A percentile compares a stretch with the other conserved stretches of the same genome.
Evolutionary conservation across 2,113 vertebrate species (phyloP).

Genomic region (Hemibagrus wyckioides): DNA sequence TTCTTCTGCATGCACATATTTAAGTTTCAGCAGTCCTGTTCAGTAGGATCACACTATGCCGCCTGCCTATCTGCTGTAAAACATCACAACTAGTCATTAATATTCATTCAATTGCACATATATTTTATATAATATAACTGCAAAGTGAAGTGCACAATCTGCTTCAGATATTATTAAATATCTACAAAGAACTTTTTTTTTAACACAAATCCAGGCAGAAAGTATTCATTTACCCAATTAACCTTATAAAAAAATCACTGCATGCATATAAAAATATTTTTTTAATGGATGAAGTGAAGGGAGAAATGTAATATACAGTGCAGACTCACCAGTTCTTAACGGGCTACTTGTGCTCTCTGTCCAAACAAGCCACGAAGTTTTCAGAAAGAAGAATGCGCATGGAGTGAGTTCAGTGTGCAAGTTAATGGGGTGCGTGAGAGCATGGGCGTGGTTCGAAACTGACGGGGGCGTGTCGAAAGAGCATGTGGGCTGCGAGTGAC

Average conservation of each 20-base stretch:
- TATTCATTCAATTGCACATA: neutral
- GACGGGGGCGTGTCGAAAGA: neutral
- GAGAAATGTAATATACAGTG: neutral
- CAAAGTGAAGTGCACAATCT: neutral
- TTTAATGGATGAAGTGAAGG: neutral
- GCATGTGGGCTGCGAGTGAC: neutral
- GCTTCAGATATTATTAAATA: neutral
- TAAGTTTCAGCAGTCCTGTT: neutral
- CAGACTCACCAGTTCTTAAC: slow-evolving; percentile 2
- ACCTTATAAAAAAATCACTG: neutral
- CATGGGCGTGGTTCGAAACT: neutral
- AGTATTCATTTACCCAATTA: neutral
- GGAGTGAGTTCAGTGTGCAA: neutral
- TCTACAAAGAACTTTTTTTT: neutral
- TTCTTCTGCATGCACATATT: neutral
- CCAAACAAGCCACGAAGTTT: neutral
- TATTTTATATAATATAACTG: neutral
- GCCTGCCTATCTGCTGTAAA: neutral
- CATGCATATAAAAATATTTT: neutral
- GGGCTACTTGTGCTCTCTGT: neutral
- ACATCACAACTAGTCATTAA: neutral
- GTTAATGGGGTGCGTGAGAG: neutral
- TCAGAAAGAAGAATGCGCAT: neutral
- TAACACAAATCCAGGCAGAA: neutral
- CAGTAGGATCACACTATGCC: neutral